Evolutionary conservation across 2,113 vertebrate species (phyloP), one percentile per base, ranked within the genome.

Genomic region (Polypterus bichir): DNA sequence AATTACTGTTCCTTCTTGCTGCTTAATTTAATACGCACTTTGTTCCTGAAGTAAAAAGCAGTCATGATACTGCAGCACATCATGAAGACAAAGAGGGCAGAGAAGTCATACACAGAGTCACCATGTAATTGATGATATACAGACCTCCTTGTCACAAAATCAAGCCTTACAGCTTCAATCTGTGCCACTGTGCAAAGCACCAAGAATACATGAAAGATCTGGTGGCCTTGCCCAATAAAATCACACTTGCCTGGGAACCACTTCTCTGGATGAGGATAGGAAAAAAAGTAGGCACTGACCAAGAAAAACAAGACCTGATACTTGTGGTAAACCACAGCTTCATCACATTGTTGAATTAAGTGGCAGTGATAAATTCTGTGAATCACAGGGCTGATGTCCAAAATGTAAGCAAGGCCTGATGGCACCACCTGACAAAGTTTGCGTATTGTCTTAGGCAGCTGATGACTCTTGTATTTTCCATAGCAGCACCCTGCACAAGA

Each of bases 401-500:
- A 79, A 3, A 79, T 67, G 8, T 98, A 98, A 1, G 94, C 94
- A 80, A 97, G 76, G 0, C 78, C 88, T 0, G 89, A 93, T 57
- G 94, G 94, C 74, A 94, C 79, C 76, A 97, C 91, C 76, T 98
- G 94, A 82, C 84, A 97, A 45, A 90, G 81, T 59, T 89, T 85
- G 72, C 88, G 79, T 63, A 81, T 78, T 0, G 86, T 66, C 51
- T 71, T 78, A 0, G 86, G 71, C 1, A 86, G 73, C 54, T 82
- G 83, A 0, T 74, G 82, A 62, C 79, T 87, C 52, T 52, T 84
- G 11, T 89, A 92, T 53, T 94, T 98, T 66, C 86, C 91, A 0
- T 92, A 97, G 86, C 94, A 98, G 76, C 91, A 97, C 5, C 94
- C 94, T 0, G 86, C 75, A 0, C 94, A 98, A 3, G 94, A 97